Evolutionary conservation across 2,113 vertebrate species (phyloP), one percentile per base, ranked within the genome.

Genomic region (Eptesicus fuscus): DNA sequence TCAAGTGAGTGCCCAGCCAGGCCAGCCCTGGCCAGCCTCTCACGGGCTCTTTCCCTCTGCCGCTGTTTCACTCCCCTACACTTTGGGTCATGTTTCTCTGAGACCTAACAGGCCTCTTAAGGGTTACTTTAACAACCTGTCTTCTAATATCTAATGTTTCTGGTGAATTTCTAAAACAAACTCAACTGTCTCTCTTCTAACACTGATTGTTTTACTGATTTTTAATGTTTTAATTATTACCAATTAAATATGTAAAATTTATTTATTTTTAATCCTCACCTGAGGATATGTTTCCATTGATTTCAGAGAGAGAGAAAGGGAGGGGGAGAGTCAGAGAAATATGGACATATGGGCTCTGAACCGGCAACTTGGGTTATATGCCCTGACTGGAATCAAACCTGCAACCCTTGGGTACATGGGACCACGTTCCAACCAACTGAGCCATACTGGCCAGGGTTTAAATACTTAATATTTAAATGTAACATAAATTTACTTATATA

Each of bases 1-100:
- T 99, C 98, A 99, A 99, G 99, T 99, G 97, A 99, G 99, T 98
- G 85, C 13, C 22, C 18, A 0, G 1, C 0, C 17, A 0, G 5
- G 0, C 65, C 23, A n/a, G 67, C 40, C 63, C 73, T 35, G 4
- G 2, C 70, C 71, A 2, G 16, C 16, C 70, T 32, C 20, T 42
- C 47, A 8, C 1, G 2, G 4, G 14, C 23, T 35, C 56, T 35
- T 28, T 2, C 20, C 44, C 25, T 18, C 35, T 9, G 22, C 42
- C 70, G 40, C 30, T 0, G 0, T 16, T 51, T 67, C 51, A 25
- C 20, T 5, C 63, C 53, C 4, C 32, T 7, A 32, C 9, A 0
- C 25, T 28, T 28, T 13, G 11, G 17, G 1, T 22, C 11, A 5
- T 22, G 7, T 13, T 25, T 73, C 35, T 42, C 61, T 32, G 56